A percentile compares a stretch with the other conserved stretches of the same genome.
phyloP scores from a whole-genome alignment of 2,113 vertebrate genomes.

The Coregonus clupeaformis region DNA sequence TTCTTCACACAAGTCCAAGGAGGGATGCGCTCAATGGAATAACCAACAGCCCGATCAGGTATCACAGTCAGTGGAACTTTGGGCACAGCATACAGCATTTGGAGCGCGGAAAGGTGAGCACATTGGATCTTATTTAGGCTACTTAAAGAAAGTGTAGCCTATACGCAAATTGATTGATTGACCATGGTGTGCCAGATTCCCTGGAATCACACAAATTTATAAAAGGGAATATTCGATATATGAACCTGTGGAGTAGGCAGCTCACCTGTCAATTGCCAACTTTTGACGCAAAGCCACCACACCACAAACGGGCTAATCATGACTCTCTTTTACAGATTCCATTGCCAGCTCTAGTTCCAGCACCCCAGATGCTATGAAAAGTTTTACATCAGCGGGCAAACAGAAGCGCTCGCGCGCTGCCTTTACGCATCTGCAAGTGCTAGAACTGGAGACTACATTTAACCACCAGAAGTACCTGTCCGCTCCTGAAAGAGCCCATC shows the following conservation, averaged over 20 bases:
- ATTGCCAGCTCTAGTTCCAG: constrained; percentile 37
- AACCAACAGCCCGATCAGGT: constrained; percentile 32
- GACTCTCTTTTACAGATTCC: constrained; percentile 42
- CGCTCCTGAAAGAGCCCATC: constrained; percentile 85
- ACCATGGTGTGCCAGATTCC: too few species aligned
- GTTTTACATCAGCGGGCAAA: constrained; percentile 45
- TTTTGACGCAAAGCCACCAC: too few species aligned
- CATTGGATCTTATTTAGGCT: neutral
- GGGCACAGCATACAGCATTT: constrained; percentile 21
- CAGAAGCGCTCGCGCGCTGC: constrained; percentile 87
- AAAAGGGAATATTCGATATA: neutral
- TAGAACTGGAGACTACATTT: constrained; percentile 91
- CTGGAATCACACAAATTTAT: neutral
- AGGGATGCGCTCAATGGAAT: constrained; percentile 43
- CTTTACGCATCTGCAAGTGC: constrained; percentile 90
- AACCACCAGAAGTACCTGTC: constrained; percentile 92
- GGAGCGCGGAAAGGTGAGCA: constrained; percentile 60
- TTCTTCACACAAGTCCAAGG: constrained; percentile 23
- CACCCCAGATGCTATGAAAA: constrained; percentile 33
- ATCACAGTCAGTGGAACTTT: constrained; percentile 22
- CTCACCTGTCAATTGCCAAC: too few species aligned
- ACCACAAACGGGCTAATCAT: too few species aligned
- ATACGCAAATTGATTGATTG: neutral
- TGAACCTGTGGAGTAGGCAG: neutral
- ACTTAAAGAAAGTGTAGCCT: neutral